Base-by-base conservation (phyloP, 92 coral and sea anemone species). In the Palythoa grandiflora region DNA sequence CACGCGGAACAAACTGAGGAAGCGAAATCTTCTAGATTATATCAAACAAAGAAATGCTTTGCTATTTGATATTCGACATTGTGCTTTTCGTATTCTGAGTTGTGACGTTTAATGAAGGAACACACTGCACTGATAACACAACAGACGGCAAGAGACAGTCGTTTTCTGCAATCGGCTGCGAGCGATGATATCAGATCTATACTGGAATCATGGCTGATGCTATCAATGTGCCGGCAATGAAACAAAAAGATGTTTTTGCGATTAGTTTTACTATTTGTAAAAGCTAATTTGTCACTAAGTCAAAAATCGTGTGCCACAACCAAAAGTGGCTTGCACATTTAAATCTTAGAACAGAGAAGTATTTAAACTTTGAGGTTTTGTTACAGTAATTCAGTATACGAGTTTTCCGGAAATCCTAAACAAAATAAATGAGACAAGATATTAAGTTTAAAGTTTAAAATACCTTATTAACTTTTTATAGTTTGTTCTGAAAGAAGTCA, bases 11-110 rank as follows among this genome's bases (percentile, higher is more conserved):
- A 44, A 35, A 48, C 47, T 47, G 61, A n/a, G 54, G 40, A 14
- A 2, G 28, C 12, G 35, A 81, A 66, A 65, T 77, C 57, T 79
- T 39, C 14, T 39, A 65, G 86, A 81, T 81, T 65, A 65, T 28
- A 81, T 65, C 74, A 81, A 66, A 81, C 86, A 81, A 81, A 81
- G 63, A 47, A 28, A 36, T 48, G n/a, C 40, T 68, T 81, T 51
- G 61, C 38, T 38, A 44, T 61, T 57, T 80, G 68, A 65, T 80
- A 80, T 80, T 14, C 53, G 35, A 21, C 20, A 5, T 80, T 80
- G 57, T 38, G 19, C 28, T 28, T 28, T 28, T 28, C 28, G 15
- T 63, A 61, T 21, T 19, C 52, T 12, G 2, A 9, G 86, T 66
- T 61, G 60, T 61, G 84, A 66, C 15, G 75, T 66, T 71, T 20